Conservation (phyloP, 1,140 invertebrate species). For the Microvelia longipes region DNA sequence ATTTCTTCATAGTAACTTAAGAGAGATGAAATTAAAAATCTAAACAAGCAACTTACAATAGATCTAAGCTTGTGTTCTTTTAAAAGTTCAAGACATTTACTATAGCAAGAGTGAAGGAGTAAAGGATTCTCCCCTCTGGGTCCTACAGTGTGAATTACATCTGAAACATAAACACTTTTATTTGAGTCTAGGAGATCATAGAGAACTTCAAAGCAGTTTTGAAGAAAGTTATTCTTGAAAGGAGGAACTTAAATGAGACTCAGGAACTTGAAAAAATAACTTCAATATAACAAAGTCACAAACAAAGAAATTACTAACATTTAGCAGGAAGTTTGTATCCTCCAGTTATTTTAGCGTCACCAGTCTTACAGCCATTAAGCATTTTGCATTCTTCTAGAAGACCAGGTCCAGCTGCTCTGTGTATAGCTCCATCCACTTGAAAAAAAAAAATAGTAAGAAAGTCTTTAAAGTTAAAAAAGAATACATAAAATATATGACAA, state of each 20-base stretch:
- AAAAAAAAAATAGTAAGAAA: slow-evolving; percentile 6
- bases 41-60: slow-evolving; percentile 33
- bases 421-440: slow-evolving; percentile 71
- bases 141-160: slow-evolving; percentile 71
- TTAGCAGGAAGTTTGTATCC: slow-evolving; percentile 64
- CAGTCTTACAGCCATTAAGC: slow-evolving; percentile 54
- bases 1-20: too few relatives aligned
- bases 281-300: slow-evolving; percentile 1
- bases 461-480: slow-evolving; percentile 7
- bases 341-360: slow-evolving; percentile 65
- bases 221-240: too few relatives aligned
- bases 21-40: neutral
- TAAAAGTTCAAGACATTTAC: slow-evolving; percentile 43
- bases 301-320: slow-evolving; percentile 33
- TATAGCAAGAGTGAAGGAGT: slow-evolving; percentile 50
- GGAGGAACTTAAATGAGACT: too few relatives aligned
- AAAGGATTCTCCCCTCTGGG: slow-evolving; percentile 53
- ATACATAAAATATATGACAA: neutral
- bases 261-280: slow-evolving; percentile 10
- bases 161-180: too few relatives aligned
- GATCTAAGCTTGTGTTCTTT: slow-evolving; percentile 43
- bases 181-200: too few relatives aligned
- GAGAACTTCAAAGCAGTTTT: too few relatives aligned
- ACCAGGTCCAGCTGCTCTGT: slow-evolving; percentile 49
- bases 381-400: slow-evolving; percentile 54